Conservation (phyloP, 2,888 invertebrate species). For the Ophion slaviceki region DNA sequence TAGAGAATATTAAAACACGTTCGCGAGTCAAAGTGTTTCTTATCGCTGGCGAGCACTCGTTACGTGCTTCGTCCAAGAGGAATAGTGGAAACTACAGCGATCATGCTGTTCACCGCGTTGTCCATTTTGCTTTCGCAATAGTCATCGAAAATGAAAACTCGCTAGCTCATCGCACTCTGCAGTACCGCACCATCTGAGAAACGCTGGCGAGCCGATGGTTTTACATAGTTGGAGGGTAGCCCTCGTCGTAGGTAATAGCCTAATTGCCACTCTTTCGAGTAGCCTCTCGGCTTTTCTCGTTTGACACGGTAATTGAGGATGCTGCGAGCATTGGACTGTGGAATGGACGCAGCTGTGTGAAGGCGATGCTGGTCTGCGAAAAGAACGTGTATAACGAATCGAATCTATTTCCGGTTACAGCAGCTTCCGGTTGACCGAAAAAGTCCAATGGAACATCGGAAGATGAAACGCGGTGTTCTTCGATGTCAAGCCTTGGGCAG, state of each 20-base stretch:
- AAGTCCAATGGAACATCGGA: neutral
- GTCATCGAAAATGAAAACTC: constrained; percentile 59
- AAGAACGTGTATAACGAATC: neutral
- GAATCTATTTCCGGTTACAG: neutral
- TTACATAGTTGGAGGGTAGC: constrained; percentile 19
- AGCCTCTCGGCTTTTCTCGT: neutral
- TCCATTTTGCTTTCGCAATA: constrained; percentile 44
- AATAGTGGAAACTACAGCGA: constrained; percentile 7
- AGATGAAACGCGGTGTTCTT: neutral
- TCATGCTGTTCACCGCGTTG: constrained; percentile 17
- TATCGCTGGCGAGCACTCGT: constrained; percentile 60
- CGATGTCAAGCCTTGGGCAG: neutral
- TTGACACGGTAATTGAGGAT: constrained; percentile 29
- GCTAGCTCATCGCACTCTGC: constrained; percentile 5
- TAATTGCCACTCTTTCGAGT: constrained; percentile 35
- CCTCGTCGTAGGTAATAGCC: constrained; percentile 14
- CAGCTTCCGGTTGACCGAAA: neutral
- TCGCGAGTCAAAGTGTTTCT: constrained; percentile 47
- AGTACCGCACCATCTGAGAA: constrained; percentile 42
- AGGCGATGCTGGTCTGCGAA: neutral
- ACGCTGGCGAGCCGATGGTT: constrained; percentile 19
- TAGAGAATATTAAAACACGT: constrained; percentile 17
- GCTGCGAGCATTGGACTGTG: neutral
- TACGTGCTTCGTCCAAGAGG: constrained; percentile 39
- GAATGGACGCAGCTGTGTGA: neutral